phyloP scores from a whole-genome alignment of 1,140 invertebrate species.

The Pararge aegeria region DNA sequence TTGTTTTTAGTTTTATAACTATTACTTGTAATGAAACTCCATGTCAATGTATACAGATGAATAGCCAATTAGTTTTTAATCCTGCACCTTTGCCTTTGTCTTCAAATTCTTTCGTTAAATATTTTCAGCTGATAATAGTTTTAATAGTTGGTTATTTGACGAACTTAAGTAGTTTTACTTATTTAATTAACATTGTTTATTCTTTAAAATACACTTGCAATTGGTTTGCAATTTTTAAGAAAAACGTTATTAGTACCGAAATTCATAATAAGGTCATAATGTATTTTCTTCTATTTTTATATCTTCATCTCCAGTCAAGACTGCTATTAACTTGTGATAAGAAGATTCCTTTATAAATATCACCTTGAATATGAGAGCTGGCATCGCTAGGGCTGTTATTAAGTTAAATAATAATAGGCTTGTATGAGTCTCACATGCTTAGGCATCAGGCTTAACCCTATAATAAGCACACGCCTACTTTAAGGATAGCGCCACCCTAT shows the following conservation, averaged over 20 bases:
- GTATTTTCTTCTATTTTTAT: no score
- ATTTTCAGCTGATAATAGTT: neutral
- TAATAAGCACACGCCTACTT: conserved; percentile 27
- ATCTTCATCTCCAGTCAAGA: no score
- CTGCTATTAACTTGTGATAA: neutral
- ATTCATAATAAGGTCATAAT: no score
- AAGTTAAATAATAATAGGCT: conserved; percentile 29
- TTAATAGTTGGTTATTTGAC: no score
- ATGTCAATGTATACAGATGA: neutral
- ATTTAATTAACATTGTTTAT: no score
- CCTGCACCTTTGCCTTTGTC: conserved; percentile 4
- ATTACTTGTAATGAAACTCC: neutral
- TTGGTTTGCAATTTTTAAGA: no score
- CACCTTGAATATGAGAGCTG: conserved; percentile 7
- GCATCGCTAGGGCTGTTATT: conserved; percentile 14
- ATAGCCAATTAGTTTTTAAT: neutral
- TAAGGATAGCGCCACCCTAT: conserved; percentile 7
- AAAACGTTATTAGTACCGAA: no score
- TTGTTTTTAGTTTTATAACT: conserved; percentile 5
- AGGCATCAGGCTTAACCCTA: conserved; percentile 22
- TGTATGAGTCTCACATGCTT: conserved; percentile 19
- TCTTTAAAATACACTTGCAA: no score
- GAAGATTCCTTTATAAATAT: conserved; percentile 9
- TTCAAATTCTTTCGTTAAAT: neutral
- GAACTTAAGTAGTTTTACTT: no score